phyloP scores from a whole-genome alignment of 2,888 invertebrate genomes.

The Limnephilus auricula region DNA sequence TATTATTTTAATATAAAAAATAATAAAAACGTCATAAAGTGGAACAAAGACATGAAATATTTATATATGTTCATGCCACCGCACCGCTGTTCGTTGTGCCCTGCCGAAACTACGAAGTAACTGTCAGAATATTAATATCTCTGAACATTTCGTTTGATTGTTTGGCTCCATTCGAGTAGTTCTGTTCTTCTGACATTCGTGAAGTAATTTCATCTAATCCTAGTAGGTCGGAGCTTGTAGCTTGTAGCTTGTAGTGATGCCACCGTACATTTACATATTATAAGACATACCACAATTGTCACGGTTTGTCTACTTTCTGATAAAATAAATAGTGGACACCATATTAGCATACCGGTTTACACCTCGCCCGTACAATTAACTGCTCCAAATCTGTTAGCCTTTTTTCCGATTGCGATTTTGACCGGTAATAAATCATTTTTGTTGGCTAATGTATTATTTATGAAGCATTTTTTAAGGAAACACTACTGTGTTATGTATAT shows the following conservation, averaged over 20 bases:
- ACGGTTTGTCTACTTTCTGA: conserved; percentile 53
- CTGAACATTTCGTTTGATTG: background rate
- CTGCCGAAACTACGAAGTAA: background rate
- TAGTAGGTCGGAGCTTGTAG: conserved; percentile 5
- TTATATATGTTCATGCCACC: too few relatives aligned
- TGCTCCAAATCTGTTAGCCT: conserved; percentile 43
- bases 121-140: background rate
- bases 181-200: conserved; percentile 23
- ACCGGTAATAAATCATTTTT: conserved; percentile 54
- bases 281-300: conserved; percentile 51
- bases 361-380: conserved; percentile 36
- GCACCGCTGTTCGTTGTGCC: background rate
- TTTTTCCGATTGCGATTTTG: conserved; percentile 50
- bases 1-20: background rate
- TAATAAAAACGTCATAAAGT: background rate
- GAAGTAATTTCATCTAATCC: conserved; percentile 27
- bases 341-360: conserved; percentile 55
- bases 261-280: conserved; percentile 30
- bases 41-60: background rate
- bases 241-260: background rate
- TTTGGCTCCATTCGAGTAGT: background rate
- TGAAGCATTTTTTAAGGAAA: conserved; percentile 49
- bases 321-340: conserved; percentile 51
- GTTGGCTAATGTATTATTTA: conserved; percentile 51
- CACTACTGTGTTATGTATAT: conserved; percentile 47